Percentiles rank a stretch among this genome's conserved stretches.
Conservation (phyloP, 2,888 invertebrate species). For the Cabera pusaria region DNA sequence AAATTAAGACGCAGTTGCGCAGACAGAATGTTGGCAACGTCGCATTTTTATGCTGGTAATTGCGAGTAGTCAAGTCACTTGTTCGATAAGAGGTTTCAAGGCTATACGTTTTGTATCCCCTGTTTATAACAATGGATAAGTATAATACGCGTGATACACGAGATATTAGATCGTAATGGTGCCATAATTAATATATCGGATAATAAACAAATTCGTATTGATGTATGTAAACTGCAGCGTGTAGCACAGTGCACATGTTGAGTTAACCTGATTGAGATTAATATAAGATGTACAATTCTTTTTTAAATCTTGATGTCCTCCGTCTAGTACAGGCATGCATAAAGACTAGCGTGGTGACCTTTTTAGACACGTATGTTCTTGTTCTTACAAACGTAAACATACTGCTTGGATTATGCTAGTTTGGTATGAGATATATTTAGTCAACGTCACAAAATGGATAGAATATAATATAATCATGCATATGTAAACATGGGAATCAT, state of each 20-base stretch:
- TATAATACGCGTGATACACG: conserved; percentile 52
- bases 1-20: conserved; percentile 75
- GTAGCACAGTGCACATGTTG: conserved; percentile 3
- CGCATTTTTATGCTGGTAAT: conserved; percentile 56
- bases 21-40: conserved; percentile 75
- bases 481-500: too few species aligned
- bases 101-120: conserved; percentile 67
- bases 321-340: conserved; percentile 14
- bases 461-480: too few species aligned
- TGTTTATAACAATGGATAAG: conserved; percentile 66
- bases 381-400: too few species aligned
- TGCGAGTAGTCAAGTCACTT: conserved; percentile 66
- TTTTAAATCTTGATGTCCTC: conserved; percentile 13
- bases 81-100: conserved; percentile 81
- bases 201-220: conserved; percentile 12
- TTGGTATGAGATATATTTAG: too few species aligned
- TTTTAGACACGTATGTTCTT: conserved; percentile 2
- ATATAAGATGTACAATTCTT: too few species aligned
- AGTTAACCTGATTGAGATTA: conserved; percentile 13
- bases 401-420: too few species aligned
- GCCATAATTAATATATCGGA: conserved; percentile 30
- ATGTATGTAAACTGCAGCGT: too few species aligned
- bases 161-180: conserved; percentile 42
- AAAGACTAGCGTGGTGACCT: conserved; percentile 1
- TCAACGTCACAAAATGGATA: too few species aligned